Percentiles rank a stretch among this genome's conserved stretches.
phyloP scores from a whole-genome alignment of 1,140 invertebrate species.

The Eriocheir sinensis region DNA sequence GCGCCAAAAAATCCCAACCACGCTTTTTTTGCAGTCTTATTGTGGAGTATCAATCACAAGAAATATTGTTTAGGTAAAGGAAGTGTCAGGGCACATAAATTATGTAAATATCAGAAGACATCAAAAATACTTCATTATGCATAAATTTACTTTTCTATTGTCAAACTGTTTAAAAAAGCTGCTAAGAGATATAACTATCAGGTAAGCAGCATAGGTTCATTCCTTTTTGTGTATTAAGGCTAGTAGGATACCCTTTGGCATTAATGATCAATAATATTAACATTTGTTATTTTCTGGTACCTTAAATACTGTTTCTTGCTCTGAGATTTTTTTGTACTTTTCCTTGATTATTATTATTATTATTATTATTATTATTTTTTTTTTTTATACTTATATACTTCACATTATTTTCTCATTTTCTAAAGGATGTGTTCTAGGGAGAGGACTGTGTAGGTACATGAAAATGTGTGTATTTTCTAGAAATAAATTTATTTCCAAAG shows the following conservation, averaged over 20 bases:
- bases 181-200: not conserved
- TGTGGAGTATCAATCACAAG: no score
- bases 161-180: not conserved
- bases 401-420: not conserved
- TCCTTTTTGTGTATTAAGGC: not conserved
- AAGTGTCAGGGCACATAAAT: not conserved
- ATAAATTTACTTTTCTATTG: not conserved
- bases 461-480: slow-evolving; percentile 8
- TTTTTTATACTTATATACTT: no score
- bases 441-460: not conserved
- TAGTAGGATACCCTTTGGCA: no score
- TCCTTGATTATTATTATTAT: no score
- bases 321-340: not conserved
- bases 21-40: not conserved
- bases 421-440: not conserved
- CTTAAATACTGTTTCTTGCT: not conserved
- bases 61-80: not conserved
- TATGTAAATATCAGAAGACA: not conserved
- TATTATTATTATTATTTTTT: no score
- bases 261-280: not conserved
- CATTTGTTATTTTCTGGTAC: not conserved
- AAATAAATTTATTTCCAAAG: not conserved
- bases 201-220: not conserved
- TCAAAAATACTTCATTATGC: no score
- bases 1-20: not conserved